Evolutionary conservation across 2,113 vertebrate genomes (phyloP), one percentile per base, ranked within the genome.

Genomic region (Brevimyrus niger): DNA sequence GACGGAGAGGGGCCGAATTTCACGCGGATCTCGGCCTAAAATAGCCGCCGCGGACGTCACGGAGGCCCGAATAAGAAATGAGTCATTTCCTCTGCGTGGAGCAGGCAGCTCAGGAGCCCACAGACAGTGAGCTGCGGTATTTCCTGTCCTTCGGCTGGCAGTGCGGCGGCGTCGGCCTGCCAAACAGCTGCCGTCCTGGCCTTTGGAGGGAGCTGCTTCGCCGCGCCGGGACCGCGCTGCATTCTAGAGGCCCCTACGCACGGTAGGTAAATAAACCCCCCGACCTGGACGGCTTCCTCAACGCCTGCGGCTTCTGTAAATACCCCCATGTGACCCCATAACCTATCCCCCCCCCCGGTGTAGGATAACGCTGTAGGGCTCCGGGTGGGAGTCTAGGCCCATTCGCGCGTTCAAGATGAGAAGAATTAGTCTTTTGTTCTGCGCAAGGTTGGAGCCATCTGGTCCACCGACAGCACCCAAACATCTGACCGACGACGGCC

Each of bases 111-210:
- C n/a, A 88, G 88, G 88, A 88, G 93, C 90, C 88, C 93, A 92
- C 65, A 92, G 90, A 90, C 86, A 93, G 90, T 15, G 76, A n/a
- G 6, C 13, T 61, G 58, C 83, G 91, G 90, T 92, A 92, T 90
- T 89, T 87, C 51, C 51, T 58, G 53, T 65, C 87, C 65, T 51
- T 17, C 53, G 87, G 87, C 91, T 89, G 90, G 89, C 90, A 42
- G 31, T 69, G 89, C 83, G 48, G 83, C 50, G 44, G 44, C 69
- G 13, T 13, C 83, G 88, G 86, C 89, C 88, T 90, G 93, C 93
- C 92, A 92, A 95, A 94, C 95, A 95, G 94, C 93, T 94, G 93
- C 94, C 91, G 93, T 93, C 92, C 92, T 92, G 93, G 87, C 84
- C 76, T 92, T 90, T 93, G 88, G 91, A 91, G 94, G 94, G 94